Evolutionary conservation across 2,888 invertebrate species (phyloP).

Genomic region (Cantharis nigra): DNA sequence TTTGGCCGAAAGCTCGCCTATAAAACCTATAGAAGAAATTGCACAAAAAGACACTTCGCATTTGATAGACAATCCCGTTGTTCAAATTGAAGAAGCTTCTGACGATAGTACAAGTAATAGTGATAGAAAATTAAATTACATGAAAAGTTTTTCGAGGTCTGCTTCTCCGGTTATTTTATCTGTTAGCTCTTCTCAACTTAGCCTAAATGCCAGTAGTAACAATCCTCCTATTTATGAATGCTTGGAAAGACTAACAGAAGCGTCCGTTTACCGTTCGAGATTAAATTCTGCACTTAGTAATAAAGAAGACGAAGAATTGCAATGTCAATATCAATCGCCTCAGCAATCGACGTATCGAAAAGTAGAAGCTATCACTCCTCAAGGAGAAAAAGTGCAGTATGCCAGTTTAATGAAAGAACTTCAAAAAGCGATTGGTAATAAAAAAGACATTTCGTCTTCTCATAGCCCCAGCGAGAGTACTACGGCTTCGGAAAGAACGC

Average conservation of each 20-base stretch:
- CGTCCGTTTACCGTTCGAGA: slow-evolving; percentile 54
- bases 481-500: slow-evolving; percentile 47
- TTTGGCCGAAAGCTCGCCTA: not conserved
- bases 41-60: slow-evolving; percentile 19
- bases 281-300: slow-evolving; percentile 51
- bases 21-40: slow-evolving; percentile 4
- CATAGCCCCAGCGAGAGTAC: slow-evolving; percentile 47
- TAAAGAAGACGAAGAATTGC: slow-evolving; percentile 40
- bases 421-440: slow-evolving; percentile 54
- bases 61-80: slow-evolving; percentile 53
- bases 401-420: slow-evolving; percentile 59
- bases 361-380: slow-evolving; percentile 47
- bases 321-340: slow-evolving; percentile 49
- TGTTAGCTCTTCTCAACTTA: slow-evolving; percentile 57
- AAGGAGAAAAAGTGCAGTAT: slow-evolving; percentile 56
- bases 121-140: slow-evolving; percentile 56
- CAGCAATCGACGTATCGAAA: slow-evolving; percentile 44
- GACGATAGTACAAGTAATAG: slow-evolving; percentile 48
- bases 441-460: slow-evolving; percentile 51
- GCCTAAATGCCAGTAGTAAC: slow-evolving; percentile 41
- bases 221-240: slow-evolving; percentile 55
- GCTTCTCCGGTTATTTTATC: slow-evolving; percentile 57
- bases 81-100: slow-evolving; percentile 56
- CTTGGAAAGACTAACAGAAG: slow-evolving; percentile 56
- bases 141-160: slow-evolving; percentile 59